Percentiles rank a stretch among this genome's conserved stretches.
These are phyloP conservation scores for Cygnus olor DNA, from an alignment of 2,797 vertebrate genomes.

Conservation along the genomic window DNA sequence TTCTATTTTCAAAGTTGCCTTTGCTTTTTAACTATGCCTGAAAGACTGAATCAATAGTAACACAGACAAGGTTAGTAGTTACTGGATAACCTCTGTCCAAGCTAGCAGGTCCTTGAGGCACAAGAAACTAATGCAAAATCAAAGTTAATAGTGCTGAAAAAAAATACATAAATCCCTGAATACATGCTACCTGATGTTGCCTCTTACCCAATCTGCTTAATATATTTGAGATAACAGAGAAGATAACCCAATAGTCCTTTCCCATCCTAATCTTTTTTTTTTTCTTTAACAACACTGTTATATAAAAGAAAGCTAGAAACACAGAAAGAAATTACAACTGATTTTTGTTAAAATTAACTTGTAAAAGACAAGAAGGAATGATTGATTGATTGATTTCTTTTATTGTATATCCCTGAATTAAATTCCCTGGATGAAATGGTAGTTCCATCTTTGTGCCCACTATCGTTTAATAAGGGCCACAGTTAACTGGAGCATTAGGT, in stretches of 20 bases:
- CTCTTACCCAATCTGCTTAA: not conserved
- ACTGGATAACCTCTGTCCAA: constrained; percentile 74
- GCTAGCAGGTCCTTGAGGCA: constrained; percentile 68
- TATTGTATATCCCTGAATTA: not conserved
- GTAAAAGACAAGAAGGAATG: not conserved
- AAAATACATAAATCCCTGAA: not conserved
- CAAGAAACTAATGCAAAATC: constrained; percentile 34
- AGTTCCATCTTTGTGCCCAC: not conserved
- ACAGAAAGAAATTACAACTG: not conserved
- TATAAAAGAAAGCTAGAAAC: not conserved
- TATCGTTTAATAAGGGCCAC: not conserved
- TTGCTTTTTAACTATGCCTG: constrained; percentile 38
- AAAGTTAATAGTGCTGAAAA: not conserved
- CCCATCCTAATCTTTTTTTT: not conserved
- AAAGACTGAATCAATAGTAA: constrained; percentile 83
- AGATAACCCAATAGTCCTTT: not conserved
- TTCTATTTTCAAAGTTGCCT: constrained; percentile 38
- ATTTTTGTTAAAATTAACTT: not conserved
- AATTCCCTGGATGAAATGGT: not conserved
- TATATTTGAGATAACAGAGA: not conserved
- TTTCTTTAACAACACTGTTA: not conserved
- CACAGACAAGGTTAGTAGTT: constrained; percentile 77
- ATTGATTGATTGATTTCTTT: not conserved
- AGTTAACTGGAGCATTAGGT: not conserved
- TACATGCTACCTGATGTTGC: not conserved